A percentile compares a stretch with the other conserved stretches of the same genome.
phyloP scores from a whole-genome alignment of 2,113 vertebrate species.

The Sebastes fasciatus region DNA sequence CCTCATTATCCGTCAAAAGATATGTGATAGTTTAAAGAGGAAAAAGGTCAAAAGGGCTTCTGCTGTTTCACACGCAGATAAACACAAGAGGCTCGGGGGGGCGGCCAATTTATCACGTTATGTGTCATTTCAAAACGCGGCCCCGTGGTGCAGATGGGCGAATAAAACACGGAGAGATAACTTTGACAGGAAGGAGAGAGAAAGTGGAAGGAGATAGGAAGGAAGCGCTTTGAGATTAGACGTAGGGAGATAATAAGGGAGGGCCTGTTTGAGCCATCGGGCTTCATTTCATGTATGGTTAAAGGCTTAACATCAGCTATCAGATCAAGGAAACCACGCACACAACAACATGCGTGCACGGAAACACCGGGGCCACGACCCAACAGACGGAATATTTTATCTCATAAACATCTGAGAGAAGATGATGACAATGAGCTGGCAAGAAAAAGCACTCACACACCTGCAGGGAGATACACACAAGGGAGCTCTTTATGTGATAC shows the following conservation, averaged over 20 bases:
- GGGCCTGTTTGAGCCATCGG: constrained; percentile 16
- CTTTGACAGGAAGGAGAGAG: constrained; percentile 51
- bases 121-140: constrained; percentile 50
- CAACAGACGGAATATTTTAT: not conserved
- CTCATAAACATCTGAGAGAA: not conserved
- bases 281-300: constrained; percentile 40
- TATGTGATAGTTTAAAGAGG: constrained; percentile 24
- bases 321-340: not conserved
- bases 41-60: constrained; percentile 22
- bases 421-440: not conserved
- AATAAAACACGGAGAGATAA: constrained; percentile 71
- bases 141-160: constrained; percentile 39
- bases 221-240: constrained; percentile 47
- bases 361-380: not conserved
- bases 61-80: constrained; percentile 39
- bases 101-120: constrained; percentile 40
- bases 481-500: not conserved
- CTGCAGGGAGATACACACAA: not conserved
- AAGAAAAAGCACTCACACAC: not conserved
- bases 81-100: constrained; percentile 35
- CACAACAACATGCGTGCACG: constrained; percentile 1
- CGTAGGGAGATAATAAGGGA: constrained; percentile 28
- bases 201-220: constrained; percentile 51
- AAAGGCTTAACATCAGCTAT: constrained; percentile 47
- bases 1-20: constrained; percentile 9